A percentile compares a stretch with the other conserved stretches of the same genome.
Conservation (phyloP, 2,888 invertebrate species). For the Agrotis puta region DNA sequence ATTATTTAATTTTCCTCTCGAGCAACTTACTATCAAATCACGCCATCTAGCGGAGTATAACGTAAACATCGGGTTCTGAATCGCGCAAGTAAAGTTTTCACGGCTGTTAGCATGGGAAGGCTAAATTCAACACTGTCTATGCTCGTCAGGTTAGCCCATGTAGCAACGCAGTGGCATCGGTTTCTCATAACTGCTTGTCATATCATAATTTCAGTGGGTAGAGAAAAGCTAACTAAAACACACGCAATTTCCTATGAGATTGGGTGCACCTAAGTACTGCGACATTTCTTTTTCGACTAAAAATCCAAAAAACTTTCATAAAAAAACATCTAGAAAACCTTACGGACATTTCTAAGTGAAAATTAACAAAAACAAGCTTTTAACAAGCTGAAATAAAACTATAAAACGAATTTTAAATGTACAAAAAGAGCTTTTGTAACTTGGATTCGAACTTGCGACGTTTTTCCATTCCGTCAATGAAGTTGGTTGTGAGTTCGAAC, state of each 20-base stretch:
- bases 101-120: constrained; percentile 3
- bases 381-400: background rate
- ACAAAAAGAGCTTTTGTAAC: constrained; percentile 37
- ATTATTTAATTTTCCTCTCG: background rate
- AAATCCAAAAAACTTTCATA: background rate
- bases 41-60: constrained; percentile 48
- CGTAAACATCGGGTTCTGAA: constrained; percentile 9
- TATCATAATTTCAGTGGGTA: constrained; percentile 76
- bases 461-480: background rate
- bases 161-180: constrained; percentile 80
- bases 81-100: constrained; percentile 32
- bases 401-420: background rate
- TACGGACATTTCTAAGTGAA: background rate
- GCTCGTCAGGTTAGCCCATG: constrained; percentile 68
- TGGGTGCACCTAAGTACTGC: constrained; percentile 85
- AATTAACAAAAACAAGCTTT: background rate
- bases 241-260: constrained; percentile 78
- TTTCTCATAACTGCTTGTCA: constrained; percentile 70
- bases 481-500: constrained; percentile 38
- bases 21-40: constrained; percentile 16
- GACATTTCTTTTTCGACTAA: constrained; percentile 65
- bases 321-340: background rate
- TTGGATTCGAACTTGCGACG: constrained; percentile 36
- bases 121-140: constrained; percentile 1
- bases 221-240: constrained; percentile 82